phyloP scores from a whole-genome alignment of 2,888 invertebrate genomes.

The Drosophila greeni region DNA sequence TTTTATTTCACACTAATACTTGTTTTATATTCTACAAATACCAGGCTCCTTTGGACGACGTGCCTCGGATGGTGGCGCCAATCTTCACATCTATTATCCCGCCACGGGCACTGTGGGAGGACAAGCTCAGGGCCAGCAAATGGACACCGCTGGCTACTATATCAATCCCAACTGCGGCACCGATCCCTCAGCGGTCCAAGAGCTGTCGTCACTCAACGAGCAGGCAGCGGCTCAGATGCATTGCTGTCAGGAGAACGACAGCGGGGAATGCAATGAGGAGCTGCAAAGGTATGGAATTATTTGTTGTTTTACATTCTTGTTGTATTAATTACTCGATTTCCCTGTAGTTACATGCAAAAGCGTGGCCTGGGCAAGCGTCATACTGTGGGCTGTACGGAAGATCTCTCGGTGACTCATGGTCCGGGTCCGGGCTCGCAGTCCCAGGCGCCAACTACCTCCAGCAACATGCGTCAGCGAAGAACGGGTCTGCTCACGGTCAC shows the following conservation, averaged over 20 bases:
- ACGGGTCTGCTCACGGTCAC: constrained; percentile 92
- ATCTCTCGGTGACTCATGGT: constrained; percentile 78
- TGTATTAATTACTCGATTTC: neutral
- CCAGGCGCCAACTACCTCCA: constrained; percentile 55
- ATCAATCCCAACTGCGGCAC: constrained; percentile 62
- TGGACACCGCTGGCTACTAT: constrained; percentile 64
- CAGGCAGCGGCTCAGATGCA: constrained; percentile 57
- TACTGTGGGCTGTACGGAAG: constrained; percentile 88
- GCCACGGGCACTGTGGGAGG: constrained; percentile 75
- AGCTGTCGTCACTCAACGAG: constrained; percentile 59
- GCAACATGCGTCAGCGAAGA: constrained; percentile 84
- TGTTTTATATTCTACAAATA: fast-evolving
- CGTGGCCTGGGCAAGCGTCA: constrained; percentile 87
- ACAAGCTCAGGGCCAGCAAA: constrained; percentile 53
- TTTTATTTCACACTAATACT: neutral
- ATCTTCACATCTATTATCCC: constrained; percentile 87
- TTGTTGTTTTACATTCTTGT: too few relatives aligned
- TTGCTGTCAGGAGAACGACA: constrained; percentile 53
- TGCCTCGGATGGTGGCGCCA: constrained; percentile 97
- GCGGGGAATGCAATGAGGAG: constrained; percentile 78
- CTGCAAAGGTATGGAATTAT: constrained; percentile 72
- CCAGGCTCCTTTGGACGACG: constrained; percentile 89
- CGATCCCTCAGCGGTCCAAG: constrained; percentile 45
- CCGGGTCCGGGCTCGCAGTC: constrained; percentile 43
- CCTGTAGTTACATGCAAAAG: constrained; percentile 85